A percentile compares a stretch with the other conserved stretches of the same genome.
phyloP scores from a whole-genome alignment of 2,113 vertebrate species.

The Dromas ardeola region DNA sequence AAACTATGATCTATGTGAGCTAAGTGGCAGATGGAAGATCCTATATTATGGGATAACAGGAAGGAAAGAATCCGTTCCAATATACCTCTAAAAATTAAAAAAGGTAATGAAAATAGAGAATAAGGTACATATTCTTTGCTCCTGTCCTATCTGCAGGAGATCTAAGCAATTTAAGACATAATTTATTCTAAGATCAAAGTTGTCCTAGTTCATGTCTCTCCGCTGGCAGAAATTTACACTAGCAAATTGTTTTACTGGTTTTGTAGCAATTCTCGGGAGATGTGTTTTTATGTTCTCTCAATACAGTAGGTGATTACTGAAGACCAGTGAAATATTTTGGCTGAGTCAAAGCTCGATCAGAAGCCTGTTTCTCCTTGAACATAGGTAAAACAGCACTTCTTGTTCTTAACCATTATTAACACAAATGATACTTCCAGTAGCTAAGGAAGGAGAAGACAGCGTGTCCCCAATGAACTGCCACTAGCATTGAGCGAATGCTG shows the following conservation, averaged over 20 bases:
- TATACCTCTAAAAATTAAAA: neutral
- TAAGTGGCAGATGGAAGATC: neutral
- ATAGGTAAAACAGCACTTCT: neutral
- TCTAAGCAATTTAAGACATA: conserved; percentile 20
- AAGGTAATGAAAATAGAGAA: neutral
- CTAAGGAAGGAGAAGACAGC: neutral
- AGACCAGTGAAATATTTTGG: neutral
- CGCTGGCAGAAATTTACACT: neutral
- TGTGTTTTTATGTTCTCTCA: neutral
- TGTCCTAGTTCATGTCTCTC: conserved; percentile 40
- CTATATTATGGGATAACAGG: neutral
- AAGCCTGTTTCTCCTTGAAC: neutral
- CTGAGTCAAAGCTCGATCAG: neutral
- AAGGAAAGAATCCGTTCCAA: neutral
- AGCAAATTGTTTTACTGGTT: conserved; percentile 31
- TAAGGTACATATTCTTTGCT: neutral
- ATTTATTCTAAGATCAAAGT: conserved; percentile 64
- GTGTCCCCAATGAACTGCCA: neutral
- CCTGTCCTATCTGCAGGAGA: neutral
- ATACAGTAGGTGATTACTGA: neutral
- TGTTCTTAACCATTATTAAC: neutral
- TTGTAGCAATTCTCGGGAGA: neutral
- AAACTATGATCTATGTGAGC: neutral
- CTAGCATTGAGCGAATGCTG: neutral
- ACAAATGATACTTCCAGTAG: neutral